phyloP scores from a whole-genome alignment of 2,888 invertebrate genomes.

The Lamproptera curius region DNA sequence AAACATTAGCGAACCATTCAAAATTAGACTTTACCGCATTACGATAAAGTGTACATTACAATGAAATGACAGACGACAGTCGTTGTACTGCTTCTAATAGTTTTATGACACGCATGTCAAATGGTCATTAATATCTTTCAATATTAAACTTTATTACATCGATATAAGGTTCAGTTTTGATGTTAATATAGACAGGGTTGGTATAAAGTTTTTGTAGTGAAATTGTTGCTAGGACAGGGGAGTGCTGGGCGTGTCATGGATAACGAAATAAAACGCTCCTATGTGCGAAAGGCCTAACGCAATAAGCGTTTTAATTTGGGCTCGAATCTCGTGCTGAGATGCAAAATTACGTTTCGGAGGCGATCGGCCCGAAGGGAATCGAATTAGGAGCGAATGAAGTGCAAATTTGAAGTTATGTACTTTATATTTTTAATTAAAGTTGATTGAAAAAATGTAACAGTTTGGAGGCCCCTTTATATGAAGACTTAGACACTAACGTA shows the following conservation, averaged over 20 bases:
- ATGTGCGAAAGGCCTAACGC: slow-evolving; percentile 74
- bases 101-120: slow-evolving; percentile 48
- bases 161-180: slow-evolving; percentile 42
- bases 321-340: slow-evolving; percentile 76
- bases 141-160: slow-evolving; percentile 43
- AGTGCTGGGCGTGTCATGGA: slow-evolving; percentile 54
- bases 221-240: slow-evolving; percentile 48
- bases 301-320: slow-evolving; percentile 78
- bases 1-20: too few relatives aligned
- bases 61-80: too few relatives aligned
- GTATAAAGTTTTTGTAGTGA: slow-evolving; percentile 60
- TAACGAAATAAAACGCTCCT: slow-evolving; percentile 74
- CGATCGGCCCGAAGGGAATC: slow-evolving; percentile 71
- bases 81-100: too few relatives aligned
- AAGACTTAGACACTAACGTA: too few relatives aligned
- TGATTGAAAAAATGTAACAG: too few relatives aligned
- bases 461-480: too few relatives aligned
- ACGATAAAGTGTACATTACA: too few relatives aligned
- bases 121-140: slow-evolving; percentile 25
- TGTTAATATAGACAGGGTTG: slow-evolving; percentile 52
- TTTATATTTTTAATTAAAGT: too few relatives aligned
- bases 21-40: too few relatives aligned
- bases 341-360: slow-evolving; percentile 57
- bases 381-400: slow-evolving; percentile 51
- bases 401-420: too few relatives aligned